Base-by-base conservation (phyloP, 53 echinoderm and acorn worm species). In the Crossaster papposus region DNA sequence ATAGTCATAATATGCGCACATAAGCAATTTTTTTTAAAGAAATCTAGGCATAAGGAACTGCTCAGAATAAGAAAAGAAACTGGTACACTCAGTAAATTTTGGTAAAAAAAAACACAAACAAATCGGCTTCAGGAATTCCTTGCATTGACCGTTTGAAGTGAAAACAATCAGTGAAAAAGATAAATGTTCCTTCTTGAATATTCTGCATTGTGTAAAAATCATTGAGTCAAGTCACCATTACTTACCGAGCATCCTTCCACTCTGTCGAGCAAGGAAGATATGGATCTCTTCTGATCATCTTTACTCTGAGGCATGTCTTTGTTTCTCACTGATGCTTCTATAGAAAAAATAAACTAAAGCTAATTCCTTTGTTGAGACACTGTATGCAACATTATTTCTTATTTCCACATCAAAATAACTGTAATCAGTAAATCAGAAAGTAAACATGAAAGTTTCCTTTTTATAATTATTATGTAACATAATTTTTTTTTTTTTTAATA, bases 201-300 rank as follows among this genome's bases (percentile, higher is more conserved):
- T 30, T 5, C 2, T 71, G 71, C 30, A 13, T 14, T 71, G 13
- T 62, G 62, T 17, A 62, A 3, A 14, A 23, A 62, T 23, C 62
- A 6, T 18, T 3, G 18, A 20, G 62, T 62, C 18, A 1, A 23
- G 62, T 23, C 0, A 68, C 28, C 18, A 20, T 23, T 11, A 95
- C 97, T 95, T 81, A 97, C 97, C 26, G 97, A 95, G 55, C 95
- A 95, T 29, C 97, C 97, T 91, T 97, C 97, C 26, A 97, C 97
- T 90, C 94, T 93, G 37, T 97, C 97, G 0, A 97, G 92, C 18
- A 97, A 81, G 33, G 95, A 93, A 10, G 95, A 94, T 58, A 97
- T 95, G 33, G 94, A 94, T 29, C 94, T 93, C 77, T 97, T 97
- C 79, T 94, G 94, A 53, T 97, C 97, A 54, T 97, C 97, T 81